Conservation (phyloP, 37 sponge, comb jelly and placozoan species). For the Ephydatia muelleri region DNA sequence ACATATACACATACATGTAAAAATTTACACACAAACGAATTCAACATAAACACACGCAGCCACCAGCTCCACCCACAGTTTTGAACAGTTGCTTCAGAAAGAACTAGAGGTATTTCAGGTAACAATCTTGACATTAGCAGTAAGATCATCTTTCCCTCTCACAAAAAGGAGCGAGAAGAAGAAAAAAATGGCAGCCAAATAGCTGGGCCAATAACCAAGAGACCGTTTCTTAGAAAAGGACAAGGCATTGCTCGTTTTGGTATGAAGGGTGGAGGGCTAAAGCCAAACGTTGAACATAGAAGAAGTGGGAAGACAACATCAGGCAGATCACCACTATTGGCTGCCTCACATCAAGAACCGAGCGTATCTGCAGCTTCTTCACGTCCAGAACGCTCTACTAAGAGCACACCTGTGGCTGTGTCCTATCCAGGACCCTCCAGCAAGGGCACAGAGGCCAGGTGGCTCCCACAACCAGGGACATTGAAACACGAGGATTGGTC, state of each 20-base stretch:
- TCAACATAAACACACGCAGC: no score
- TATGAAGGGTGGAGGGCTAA: background rate
- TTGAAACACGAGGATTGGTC: no score
- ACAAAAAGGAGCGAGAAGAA: background rate
- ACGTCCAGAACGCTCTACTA: no score
- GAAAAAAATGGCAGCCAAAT: no score
- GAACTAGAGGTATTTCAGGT: slow-evolving; percentile 14
- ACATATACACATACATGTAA: no score
- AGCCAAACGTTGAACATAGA: background rate
- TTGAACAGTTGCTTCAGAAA: slow-evolving; percentile 64
- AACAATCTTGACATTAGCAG: no score
- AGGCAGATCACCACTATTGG: background rate
- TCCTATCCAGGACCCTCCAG: background rate
- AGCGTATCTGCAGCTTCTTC: no score
- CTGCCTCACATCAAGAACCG: background rate
- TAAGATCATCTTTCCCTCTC: background rate
- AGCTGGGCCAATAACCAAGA: background rate
- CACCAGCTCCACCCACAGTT: slow-evolving; percentile 12
- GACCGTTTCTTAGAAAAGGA: slow-evolving; percentile 67
- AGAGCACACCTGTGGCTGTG: no score
- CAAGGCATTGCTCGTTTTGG: slow-evolving; percentile 69
- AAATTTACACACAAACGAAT: no score
- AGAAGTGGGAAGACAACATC: background rate
- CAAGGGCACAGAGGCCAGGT: background rate
- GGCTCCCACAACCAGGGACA: no score